Percentiles rank a stretch among this genome's conserved stretches.
Conservation (phyloP, 2,113 vertebrate genomes). For the Aspidoscelis tigris region DNA sequence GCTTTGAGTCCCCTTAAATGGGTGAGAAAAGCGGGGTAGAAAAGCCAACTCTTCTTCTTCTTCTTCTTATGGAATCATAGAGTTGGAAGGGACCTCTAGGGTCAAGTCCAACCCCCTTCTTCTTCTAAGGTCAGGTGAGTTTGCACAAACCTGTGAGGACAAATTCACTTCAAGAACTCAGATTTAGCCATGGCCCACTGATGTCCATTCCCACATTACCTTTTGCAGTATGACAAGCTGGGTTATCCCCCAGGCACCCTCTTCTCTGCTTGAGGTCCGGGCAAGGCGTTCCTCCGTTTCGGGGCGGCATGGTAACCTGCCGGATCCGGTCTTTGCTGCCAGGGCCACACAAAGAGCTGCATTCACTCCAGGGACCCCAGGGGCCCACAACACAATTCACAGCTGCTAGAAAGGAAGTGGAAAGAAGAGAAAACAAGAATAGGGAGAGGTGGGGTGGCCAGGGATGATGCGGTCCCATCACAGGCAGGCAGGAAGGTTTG, state of each 20-base stretch:
- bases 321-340: conserved; percentile 84
- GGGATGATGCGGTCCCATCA: not conserved
- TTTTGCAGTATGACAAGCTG: conserved; percentile 75
- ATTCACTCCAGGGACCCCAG: conserved; percentile 86
- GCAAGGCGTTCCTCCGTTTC: conserved; percentile 84
- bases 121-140: too few species aligned
- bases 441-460: not conserved
- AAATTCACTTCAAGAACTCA: too few species aligned
- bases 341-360: conserved; percentile 81
- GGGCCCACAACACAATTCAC: conserved; percentile 82
- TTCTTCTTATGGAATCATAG: too few species aligned
- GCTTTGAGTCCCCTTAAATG: too few species aligned
- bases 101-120: too few species aligned
- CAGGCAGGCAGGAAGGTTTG: accelerated
- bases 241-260: conserved; percentile 83
- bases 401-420: conserved; percentile 68
- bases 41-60: too few species aligned
- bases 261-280: conserved; percentile 86
- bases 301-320: conserved; percentile 82
- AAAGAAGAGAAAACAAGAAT: not conserved
- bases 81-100: too few species aligned
- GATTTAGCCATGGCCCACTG: too few species aligned
- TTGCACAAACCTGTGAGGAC: too few species aligned
- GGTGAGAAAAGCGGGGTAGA: too few species aligned
- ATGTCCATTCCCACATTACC: conserved; percentile 60